Evolutionary conservation across 2,797 vertebrate genomes (phyloP).

Genomic region (Coregonus suidteri): DNA sequence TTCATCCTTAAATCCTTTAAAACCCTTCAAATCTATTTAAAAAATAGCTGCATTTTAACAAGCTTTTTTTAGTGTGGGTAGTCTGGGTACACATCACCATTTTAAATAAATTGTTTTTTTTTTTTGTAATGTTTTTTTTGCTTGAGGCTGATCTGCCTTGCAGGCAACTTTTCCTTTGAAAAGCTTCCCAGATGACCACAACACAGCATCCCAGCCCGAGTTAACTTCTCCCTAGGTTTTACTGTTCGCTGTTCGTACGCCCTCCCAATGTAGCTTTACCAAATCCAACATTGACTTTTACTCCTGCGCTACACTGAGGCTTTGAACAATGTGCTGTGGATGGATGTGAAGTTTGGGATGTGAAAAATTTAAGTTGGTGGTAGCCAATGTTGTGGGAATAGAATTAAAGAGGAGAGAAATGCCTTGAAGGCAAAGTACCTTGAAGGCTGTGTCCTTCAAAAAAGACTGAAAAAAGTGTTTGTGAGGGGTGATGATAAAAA

Average conservation of each 20-base stretch:
- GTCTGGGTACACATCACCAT: conserved; percentile 33
- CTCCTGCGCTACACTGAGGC: conserved; percentile 12
- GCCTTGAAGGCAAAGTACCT: conserved; percentile 71
- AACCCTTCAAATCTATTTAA: conserved; percentile 53
- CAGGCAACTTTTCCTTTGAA: conserved; percentile 75
- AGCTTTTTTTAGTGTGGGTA: conserved; percentile 43
- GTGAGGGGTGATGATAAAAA: conserved; percentile 51
- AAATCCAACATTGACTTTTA: conserved; percentile 49
- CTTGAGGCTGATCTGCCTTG: conserved; percentile 73
- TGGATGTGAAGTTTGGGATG: conserved; percentile 25
- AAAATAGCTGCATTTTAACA: conserved; percentile 59
- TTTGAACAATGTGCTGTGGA: conserved; percentile 33
- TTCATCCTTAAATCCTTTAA: conserved; percentile 65
- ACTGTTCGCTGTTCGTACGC: conserved; percentile 54
- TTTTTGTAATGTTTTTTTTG: conserved; percentile 67
- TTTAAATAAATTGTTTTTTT: conserved; percentile 51
- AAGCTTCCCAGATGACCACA: conserved; percentile 68
- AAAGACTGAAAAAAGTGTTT: conserved; percentile 57
- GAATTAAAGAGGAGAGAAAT: conserved; percentile 52
- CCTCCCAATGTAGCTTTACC: conserved; percentile 54
- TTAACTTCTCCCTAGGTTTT: conserved; percentile 73
- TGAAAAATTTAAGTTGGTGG: conserved; percentile 59
- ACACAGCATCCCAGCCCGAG: conserved; percentile 63
- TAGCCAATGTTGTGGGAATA: conserved; percentile 53
- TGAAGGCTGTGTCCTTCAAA: conserved; percentile 73